Conservation (phyloP, 2,797 vertebrate genomes). For the Hozukius guyotensis region DNA sequence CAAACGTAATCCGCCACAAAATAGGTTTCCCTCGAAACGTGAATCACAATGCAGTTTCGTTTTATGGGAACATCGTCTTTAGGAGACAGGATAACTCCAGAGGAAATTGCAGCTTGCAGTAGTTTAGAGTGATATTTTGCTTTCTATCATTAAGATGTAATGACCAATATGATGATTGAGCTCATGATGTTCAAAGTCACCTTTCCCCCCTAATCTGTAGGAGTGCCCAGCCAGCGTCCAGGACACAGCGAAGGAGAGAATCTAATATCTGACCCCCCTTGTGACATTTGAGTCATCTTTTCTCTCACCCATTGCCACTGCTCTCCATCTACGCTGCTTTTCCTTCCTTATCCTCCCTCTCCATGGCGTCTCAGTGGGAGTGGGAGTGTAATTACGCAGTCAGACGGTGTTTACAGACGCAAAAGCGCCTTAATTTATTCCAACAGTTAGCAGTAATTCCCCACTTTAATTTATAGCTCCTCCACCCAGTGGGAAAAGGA, state of each 20-base stretch:
- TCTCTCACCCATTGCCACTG: constrained; percentile 26
- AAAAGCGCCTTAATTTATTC: constrained; percentile 88
- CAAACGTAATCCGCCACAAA: too few species aligned
- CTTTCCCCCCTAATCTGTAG: constrained; percentile 42
- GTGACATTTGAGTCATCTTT: constrained; percentile 54
- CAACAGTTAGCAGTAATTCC: constrained; percentile 88
- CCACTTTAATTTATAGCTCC: constrained; percentile 87
- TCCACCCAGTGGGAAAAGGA: constrained; percentile 78
- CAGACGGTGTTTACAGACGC: constrained; percentile 87
- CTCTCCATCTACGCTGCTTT: constrained; percentile 49
- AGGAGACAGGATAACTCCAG: not conserved
- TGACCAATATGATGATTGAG: constrained; percentile 33
- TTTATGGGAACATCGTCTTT: not conserved
- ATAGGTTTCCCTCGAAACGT: not conserved
- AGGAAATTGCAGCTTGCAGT: not conserved
- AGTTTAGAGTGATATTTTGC: not conserved
- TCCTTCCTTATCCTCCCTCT: constrained; percentile 66
- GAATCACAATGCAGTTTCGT: not conserved
- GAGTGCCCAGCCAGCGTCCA: constrained; percentile 32
- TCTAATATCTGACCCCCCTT: constrained; percentile 53
- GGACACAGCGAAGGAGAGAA: constrained; percentile 18
- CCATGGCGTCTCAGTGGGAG: constrained; percentile 78
- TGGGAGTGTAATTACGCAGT: constrained; percentile 87
- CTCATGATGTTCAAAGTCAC: constrained; percentile 62
- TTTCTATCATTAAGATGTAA: constrained; percentile 26